Evolutionary conservation across 2,113 vertebrate species (phyloP).

Genomic region (Sisor rabdophorus): DNA sequence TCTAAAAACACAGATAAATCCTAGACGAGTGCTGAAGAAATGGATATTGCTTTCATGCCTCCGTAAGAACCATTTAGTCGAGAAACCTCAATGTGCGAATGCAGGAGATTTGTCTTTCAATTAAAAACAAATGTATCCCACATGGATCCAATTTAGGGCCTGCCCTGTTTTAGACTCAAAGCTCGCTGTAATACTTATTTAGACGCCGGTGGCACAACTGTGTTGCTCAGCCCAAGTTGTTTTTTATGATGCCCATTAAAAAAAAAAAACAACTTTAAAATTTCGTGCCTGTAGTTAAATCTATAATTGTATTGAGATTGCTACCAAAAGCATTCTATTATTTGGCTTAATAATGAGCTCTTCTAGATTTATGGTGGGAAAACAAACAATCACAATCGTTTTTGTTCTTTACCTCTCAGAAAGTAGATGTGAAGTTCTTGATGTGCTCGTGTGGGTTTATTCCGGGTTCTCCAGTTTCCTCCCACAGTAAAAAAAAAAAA

Average conservation of each 20-base stretch:
- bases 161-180: background rate
- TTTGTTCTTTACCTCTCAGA: too few relatives aligned
- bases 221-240: background rate
- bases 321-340: background rate
- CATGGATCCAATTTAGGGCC: background rate
- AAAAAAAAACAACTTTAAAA: background rate
- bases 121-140: constrained; percentile 7
- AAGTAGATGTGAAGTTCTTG: too few relatives aligned
- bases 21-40: background rate
- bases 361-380: background rate
- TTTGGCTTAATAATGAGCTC: background rate
- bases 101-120: background rate
- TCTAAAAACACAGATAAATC: background rate
- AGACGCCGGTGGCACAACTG: background rate
- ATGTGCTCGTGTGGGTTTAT: too few relatives aligned
- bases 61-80: background rate
- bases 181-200: background rate
- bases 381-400: too few relatives aligned
- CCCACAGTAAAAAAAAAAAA: too few relatives aligned
- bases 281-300: background rate
- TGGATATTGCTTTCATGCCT: background rate
- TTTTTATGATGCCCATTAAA: background rate
- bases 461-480: too few relatives aligned
- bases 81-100: background rate
- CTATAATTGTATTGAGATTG: background rate